Evolutionary conservation across 2,797 vertebrate species (phyloP).

Genomic region (Mallotus villosus): DNA sequence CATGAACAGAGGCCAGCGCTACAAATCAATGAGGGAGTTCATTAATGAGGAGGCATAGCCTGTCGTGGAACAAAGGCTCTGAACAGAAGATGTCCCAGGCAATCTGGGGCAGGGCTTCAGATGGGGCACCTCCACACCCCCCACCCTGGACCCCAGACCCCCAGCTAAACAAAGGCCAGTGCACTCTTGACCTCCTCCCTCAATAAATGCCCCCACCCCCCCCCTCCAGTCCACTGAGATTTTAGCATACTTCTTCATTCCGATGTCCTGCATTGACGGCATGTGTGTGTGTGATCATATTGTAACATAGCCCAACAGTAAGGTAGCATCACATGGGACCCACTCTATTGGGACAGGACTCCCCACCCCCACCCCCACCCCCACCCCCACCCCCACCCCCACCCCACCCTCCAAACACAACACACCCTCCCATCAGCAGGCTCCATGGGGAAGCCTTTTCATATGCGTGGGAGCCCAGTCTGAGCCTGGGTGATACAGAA

Average conservation of each 20-base stretch:
- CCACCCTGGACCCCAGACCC: slow-evolving; percentile 17
- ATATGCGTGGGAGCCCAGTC: slow-evolving; percentile 38
- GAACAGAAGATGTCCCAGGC: slow-evolving; percentile 50
- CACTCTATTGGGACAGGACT: slow-evolving; percentile 40
- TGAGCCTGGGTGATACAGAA: slow-evolving; percentile 42
- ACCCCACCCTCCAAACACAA: not conserved
- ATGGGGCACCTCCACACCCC: slow-evolving; percentile 53
- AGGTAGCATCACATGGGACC: not conserved
- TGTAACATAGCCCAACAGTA: slow-evolving; percentile 25
- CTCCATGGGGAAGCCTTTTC: slow-evolving; percentile 36
- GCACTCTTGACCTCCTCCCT: slow-evolving; percentile 42
- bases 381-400: slow-evolving; percentile 24
- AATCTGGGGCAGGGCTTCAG: slow-evolving; percentile 58
- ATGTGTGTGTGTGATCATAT: slow-evolving; percentile 10
- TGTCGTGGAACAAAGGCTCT: slow-evolving; percentile 59
- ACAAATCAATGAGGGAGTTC: slow-evolving; percentile 71
- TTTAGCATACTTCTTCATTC: not conserved
- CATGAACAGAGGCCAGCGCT: slow-evolving; percentile 30
- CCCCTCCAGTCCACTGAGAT: slow-evolving; percentile 11
- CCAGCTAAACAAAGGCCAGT: slow-evolving; percentile 30
- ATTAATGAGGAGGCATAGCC: slow-evolving; percentile 69
- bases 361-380: slow-evolving; percentile 36
- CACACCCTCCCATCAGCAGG: slow-evolving; percentile 2
- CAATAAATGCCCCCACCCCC: slow-evolving; percentile 40
- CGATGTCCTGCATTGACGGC: not conserved